Conservation (phyloP, 2,797 vertebrate genomes). For the Acanthurus tractus region DNA sequence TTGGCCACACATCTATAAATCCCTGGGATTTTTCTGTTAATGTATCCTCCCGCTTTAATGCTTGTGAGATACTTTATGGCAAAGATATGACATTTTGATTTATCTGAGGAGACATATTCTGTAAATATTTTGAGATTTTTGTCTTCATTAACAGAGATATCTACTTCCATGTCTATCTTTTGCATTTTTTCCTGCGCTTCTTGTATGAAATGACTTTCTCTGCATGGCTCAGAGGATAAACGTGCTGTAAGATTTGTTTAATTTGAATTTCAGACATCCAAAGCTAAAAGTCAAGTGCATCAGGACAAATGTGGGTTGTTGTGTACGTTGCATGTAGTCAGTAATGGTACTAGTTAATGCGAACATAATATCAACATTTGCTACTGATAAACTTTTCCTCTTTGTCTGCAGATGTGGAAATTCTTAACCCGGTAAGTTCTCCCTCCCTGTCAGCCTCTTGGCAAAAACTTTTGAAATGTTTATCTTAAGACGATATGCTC, state of each 20-base stretch:
- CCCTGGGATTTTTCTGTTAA: conserved; percentile 51
- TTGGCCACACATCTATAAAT: conserved; percentile 58
- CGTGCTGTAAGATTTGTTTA: conserved; percentile 66
- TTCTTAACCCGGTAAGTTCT: conserved; percentile 78
- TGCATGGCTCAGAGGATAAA: conserved; percentile 53
- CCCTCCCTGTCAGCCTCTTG: conserved; percentile 46
- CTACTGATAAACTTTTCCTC: conserved; percentile 63
- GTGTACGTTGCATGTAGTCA: conserved; percentile 30
- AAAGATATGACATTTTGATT: conserved; percentile 52
- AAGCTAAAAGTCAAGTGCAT: conserved; percentile 42
- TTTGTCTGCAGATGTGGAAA: conserved; percentile 79
- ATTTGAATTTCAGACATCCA: conserved; percentile 65
- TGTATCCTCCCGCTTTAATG: conserved; percentile 64
- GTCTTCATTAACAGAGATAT: conserved; percentile 75
- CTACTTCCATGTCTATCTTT: conserved; percentile 45
- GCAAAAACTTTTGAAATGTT: conserved; percentile 72
- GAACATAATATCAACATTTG: conserved; percentile 58
- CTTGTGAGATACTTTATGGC: conserved; percentile 68
- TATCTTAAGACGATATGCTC: conserved; percentile 65
- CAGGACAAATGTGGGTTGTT: conserved; percentile 39
- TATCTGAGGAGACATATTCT: conserved; percentile 58
- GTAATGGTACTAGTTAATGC: conserved; percentile 51
- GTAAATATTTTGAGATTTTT: conserved; percentile 81
- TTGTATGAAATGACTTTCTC: conserved; percentile 35
- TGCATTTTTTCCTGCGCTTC: conserved; percentile 46